Evolutionary conservation across 2,888 invertebrate species (phyloP).

Genomic region (Rotaria magnacalcarata): DNA sequence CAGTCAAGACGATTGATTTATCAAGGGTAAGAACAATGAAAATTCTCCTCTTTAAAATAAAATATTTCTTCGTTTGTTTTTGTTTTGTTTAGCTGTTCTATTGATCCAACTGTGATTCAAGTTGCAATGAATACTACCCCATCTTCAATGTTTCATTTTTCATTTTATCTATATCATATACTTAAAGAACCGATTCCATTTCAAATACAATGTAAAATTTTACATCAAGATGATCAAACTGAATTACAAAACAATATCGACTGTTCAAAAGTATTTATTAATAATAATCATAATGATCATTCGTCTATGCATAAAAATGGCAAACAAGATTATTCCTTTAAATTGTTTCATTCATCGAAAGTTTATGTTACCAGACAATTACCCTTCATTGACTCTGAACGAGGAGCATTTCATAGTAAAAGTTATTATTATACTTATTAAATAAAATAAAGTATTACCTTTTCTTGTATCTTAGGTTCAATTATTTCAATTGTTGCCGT

Average conservation of each 20-base stretch:
- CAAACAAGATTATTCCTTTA: neutral
- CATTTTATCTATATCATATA: slow-evolving; percentile 13
- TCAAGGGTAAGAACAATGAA: neutral
- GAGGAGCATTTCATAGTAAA: neutral
- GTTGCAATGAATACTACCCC: neutral
- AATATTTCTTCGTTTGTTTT: neutral
- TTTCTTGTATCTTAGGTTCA: neutral
- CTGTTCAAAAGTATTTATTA: neutral
- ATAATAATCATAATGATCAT: neutral
- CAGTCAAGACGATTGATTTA: slow-evolving; percentile 23
- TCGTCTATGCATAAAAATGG: neutral
- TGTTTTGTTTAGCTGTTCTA: neutral
- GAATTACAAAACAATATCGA: neutral
- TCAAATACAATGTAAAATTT: slow-evolving; percentile 19
- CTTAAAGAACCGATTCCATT: slow-evolving; percentile 17
- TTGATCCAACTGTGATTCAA: slow-evolving; percentile 10
- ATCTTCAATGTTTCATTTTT: neutral
- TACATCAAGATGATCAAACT: neutral
- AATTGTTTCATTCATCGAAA: neutral
- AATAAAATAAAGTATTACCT: no score
- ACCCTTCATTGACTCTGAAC: neutral
- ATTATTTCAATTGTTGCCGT: slow-evolving; percentile 1
- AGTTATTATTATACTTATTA: neutral
- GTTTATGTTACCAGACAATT: neutral
- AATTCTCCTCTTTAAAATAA: no score